Evolutionary conservation across 1,140 invertebrate species (phyloP), one percentile per base, ranked within the genome.

Genomic region (Drosophila parvula): DNA sequence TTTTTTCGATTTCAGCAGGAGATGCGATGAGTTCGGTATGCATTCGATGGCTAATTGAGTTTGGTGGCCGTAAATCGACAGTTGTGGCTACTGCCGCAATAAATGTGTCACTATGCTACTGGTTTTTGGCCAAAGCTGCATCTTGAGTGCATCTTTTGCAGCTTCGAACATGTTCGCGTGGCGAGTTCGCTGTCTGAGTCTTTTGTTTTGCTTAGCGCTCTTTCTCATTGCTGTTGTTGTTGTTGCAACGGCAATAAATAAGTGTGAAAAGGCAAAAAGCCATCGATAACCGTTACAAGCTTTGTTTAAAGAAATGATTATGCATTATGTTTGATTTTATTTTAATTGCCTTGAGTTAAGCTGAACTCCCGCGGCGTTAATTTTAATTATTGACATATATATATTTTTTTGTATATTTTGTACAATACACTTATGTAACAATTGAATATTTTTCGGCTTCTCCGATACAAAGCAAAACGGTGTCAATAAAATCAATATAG

Each of bases 401-500:
- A 32, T 50, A 2, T 28, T 50, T n/a, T 50, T 48, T 53, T 59
- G 70, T 75, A 50, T 81, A 79, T 74, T 81, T 78, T 34, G 16
- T 38, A 27, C n/a, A 40, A 30, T 65, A 53, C 50, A 48, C 61
- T 85, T 85, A 85, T 88, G 82, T 85, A 85, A 85, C 62, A 70
- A 71, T 59, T 71, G 36, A 36, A 71, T 22, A 58, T 40, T 36
- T 58, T 48, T 48, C 44, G 22, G 47, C 50, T 9, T 55, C 48
- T 45, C 10, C 11, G 28, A 38, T 67, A 58, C 79, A 65, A 88
- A 63, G 48, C 62, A 77, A 84, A 88, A 83, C 84, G 75, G 79
- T 88, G 83, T 88, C 79, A 88, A 86, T 86, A 86, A 83, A 80
- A 70, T 78, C 84, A 88, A 88, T 86, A 60, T 68, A 78, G 64